These are phyloP conservation scores for Pycnonotus jocosus DNA, from an alignment of 2,113 vertebrate genomes.

Conservation along the genomic window DNA sequence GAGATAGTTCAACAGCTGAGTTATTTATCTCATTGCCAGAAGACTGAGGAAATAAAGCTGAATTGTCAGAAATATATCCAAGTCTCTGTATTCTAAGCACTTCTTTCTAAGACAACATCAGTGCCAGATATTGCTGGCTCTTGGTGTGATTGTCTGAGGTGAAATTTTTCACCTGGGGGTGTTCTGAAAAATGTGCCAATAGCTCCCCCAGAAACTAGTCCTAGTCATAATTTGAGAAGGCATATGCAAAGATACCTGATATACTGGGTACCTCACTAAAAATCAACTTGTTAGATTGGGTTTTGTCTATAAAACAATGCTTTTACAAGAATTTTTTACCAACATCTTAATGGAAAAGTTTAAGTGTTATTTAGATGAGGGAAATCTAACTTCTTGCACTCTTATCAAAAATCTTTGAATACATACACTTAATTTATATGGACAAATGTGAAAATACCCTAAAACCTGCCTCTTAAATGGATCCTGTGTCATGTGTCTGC, in stretches of 20 bases:
- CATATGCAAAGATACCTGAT: neutral
- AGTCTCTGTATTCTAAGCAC: neutral
- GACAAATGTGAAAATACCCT: neutral
- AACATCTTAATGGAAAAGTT: neutral
- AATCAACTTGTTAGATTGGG: neutral
- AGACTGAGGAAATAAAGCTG: neutral
- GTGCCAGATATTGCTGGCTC: neutral
- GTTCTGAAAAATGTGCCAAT: neutral
- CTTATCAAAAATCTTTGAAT: neutral
- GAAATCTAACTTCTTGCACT: neutral
- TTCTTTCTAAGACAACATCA: neutral
- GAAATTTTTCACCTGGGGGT: neutral
- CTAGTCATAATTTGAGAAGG: neutral
- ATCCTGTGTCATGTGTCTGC: neutral
- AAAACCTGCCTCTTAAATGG: neutral
- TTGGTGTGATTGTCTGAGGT: neutral
- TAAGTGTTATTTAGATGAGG: neutral
- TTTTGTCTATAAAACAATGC: neutral
- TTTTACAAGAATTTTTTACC: neutral
- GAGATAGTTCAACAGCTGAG: neutral
- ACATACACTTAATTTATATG: neutral
- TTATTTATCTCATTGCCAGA: neutral
- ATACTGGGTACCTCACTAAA: neutral
- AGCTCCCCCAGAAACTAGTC: neutral
- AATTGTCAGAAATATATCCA: neutral